Base-by-base conservation (phyloP, 2,797 vertebrate genomes). In the Phataginus tetradactyla region DNA sequence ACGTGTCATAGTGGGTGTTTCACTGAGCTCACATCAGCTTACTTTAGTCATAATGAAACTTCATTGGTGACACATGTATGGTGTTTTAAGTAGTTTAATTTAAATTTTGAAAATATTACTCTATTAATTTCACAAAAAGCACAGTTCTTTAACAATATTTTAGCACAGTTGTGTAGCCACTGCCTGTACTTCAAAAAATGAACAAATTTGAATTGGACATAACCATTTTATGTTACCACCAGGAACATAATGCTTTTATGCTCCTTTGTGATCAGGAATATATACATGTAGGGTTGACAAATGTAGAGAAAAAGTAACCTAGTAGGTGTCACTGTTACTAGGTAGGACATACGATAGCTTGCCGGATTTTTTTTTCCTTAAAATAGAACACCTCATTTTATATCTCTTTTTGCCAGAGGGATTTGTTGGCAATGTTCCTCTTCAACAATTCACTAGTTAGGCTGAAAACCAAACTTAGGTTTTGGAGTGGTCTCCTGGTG, bases 1-100 rank as follows among this genome's bases (percentile, higher is more conserved):
- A 57, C 25, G 6, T 97, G 97, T 98, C 96, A 97, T 34, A 97
- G 32, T 96, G 89, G 96, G 71, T 72, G 49, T 95, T 78, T 63
- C 61, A 80, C 91, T 96, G 89, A 85, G 69, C 89, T 97, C 97
- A 97, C 18, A 75, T 51, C 53, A 81, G 9, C 83, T 71, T n/a
- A 21, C 63, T 72, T 69, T 45, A 69, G 53, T 69, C 75, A 87
- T 59, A 64, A 69, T 71, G 63, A 17, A 91, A 91, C 37, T 23
- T 90, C 86, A 66, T 0, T 49, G 83, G 79, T 75, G 59, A 86
- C 37, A 63, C 3, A 89, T 34, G 37, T 42, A 25, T 71, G 53
- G 29, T 21, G 45, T 59, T 85, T 12, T 55, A 37, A 45, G 49
- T 34, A 83, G 20, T 13, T 92, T 64, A 11, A 69, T 74, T 51